Base-by-base conservation (phyloP, 2,888 invertebrate species). In the Selenia dentaria region DNA sequence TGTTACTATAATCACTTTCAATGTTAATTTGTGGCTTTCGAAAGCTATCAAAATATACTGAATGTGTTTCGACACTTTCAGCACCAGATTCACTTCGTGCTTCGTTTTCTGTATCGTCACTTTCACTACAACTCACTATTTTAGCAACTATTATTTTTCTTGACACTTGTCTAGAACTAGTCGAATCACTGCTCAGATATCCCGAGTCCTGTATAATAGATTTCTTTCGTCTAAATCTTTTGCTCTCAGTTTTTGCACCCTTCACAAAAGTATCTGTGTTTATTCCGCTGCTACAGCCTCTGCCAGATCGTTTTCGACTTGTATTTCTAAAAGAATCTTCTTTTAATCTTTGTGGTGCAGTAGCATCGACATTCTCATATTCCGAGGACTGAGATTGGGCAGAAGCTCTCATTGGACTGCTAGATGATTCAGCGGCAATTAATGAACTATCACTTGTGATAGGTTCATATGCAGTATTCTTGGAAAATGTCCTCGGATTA, bases 31-130 rank as follows among this genome's bases (percentile, higher is more conserved):
- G 69, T 28, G 71, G 61, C 47, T 93, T 93, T 49, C 94, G 86
- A 66, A 94, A 94, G 74, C 94, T 95, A 33, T 95, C 96, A 65
- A 96, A 96, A 72, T 96, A 95, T 26, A 96, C 96, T 2, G 96
- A 96, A 83, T 96, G 96, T 0, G 96, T 96, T 68, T 96, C 96
- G 16, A 96, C 91, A 83, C 96, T 96, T 74, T 96, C 96, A 2
- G 95, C 96, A 0, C 96, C 96, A 13, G 96, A 96, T 83, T 96
- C 96, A 83, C 96, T 96, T 53, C 95, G 93, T 5, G 95, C 96
- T 70, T 96, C 96, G 24, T 94, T 94, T 51, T 94, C 92, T n/a
- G 94, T 95, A 70, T 96, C 96, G 51, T 95, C 96, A 51, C 95
- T 95, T 67, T 93, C 95, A 79, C 95, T 93, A 64, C 93, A 92